A percentile compares a stretch with the other conserved stretches of the same genome.
phyloP scores from a whole-genome alignment of 2,797 vertebrate genomes.

The Microctenopoma lineatum region DNA sequence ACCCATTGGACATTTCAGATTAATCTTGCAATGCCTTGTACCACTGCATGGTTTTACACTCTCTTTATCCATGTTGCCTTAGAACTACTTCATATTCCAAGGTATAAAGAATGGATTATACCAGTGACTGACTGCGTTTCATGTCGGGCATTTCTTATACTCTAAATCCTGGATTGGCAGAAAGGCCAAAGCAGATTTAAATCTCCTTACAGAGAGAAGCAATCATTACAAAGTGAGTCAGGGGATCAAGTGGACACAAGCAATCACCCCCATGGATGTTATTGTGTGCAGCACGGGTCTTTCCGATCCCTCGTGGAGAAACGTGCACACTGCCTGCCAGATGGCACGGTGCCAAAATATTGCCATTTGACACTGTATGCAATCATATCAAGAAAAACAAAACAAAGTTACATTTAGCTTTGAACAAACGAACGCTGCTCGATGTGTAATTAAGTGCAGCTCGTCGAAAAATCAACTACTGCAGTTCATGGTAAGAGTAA shows the following conservation, averaged over 20 bases:
- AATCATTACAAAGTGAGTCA: slow-evolving; percentile 76
- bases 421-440: no score
- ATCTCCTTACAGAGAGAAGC: slow-evolving; percentile 75
- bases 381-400: no score
- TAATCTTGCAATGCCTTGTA: neutral
- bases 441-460: no score
- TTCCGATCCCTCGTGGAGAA: slow-evolving; percentile 23
- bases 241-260: slow-evolving; percentile 66
- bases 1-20: neutral
- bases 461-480: no score
- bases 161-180: slow-evolving; percentile 68
- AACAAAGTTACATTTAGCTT: no score
- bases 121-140: slow-evolving; percentile 17
- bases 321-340: no score
- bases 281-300: slow-evolving; percentile 34
- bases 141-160: slow-evolving; percentile 48
- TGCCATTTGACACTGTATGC: no score
- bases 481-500: neutral
- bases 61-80: neutral
- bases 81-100: neutral
- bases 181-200: slow-evolving; percentile 65
- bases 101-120: slow-evolving; percentile 14
- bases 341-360: no score
- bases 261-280: slow-evolving; percentile 51
- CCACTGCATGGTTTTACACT: neutral